Base-by-base conservation (phyloP, 1,140 invertebrate genomes). In the Batillaria attramentaria region DNA sequence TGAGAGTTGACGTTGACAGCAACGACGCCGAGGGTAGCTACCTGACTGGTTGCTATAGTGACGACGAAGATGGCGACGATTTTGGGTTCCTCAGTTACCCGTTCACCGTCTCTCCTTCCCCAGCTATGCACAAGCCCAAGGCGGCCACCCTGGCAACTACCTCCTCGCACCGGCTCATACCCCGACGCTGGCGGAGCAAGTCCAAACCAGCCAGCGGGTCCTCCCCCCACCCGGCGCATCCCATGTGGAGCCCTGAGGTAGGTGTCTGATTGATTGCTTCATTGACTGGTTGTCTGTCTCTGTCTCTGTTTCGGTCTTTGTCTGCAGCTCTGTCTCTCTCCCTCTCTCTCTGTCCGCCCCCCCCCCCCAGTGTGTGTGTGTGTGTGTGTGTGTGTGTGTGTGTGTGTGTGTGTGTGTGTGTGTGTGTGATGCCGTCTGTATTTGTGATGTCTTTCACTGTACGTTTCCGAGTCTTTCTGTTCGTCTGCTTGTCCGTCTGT, bases 131-230 rank as follows among this genome's bases (percentile, higher is more conserved):
- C 83, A 88, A 87, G 81, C 83, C 82, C 72, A 86, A 85, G 78
- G 33, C 57, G 54, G n/a, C 73, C n/a, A 16, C 42, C 83, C 73
- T 83, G 81, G 24, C 93, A 92, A 76, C 84, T 83, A 28, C 93
- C 93, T 83, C 89, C 93, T 88, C 93, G 95, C 87, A 94, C 20
- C 73, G 73, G 24, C 73, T 96, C 80, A 94, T 95, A 83, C 95
- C 95, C 91, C 95, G 95, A 90, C 94, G 96, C 86, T 96, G 95
- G 94, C 93, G 94, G 81, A 94, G 94, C 41, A 95, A 96, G 88
- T 95, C 95, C 87, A 94, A 95, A 81, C 94, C 94, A 70, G 93
- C 94, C 79, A 92, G 92, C 68, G 89, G 91, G 62, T 89, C 92
- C 46, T 65, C 54, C 20, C 3, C 35, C 35, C 54, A 33, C n/a